Base-by-base conservation (phyloP, 35 echinoderm and acorn worm species). In the Ophiothrix spiculata region DNA sequence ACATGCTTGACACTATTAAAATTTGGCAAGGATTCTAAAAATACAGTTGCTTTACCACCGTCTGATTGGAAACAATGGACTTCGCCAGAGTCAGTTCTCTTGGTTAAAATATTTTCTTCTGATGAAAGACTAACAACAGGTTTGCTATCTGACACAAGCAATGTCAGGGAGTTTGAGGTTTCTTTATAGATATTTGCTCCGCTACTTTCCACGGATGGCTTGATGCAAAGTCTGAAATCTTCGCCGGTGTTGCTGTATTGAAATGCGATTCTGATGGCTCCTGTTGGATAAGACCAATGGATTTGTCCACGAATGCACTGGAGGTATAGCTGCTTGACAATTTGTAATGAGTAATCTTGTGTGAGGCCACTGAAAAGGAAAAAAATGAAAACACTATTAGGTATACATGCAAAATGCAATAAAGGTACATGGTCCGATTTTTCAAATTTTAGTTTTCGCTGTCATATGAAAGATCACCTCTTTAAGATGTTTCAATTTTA, bases 191-290 rank as follows among this genome's bases (percentile, higher is more conserved):
- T 76, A 77, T 77, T 86, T 21, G 74, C 84, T 39, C 84, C 84
- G 21, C 73, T 86, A 74, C 64, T 76, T 12, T 74, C 31, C 15
- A 64, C 64, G 37, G 69, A 38, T 23, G 75, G 69, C 41, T 86
- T 86, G 38, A 86, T 76, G 33, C 84, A 86, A 29, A 37, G 73
- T 76, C 39, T n/a, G 15, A 86, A 86, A 38, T 86, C 74, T 38
- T 38, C 37, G 31, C 74, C 84, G 14, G 35, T 39, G 73, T 75
- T 86, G 75, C 69, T 25, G 28, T 77, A 33, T 76, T 86, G 69
- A 76, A 86, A 86, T 45, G 84, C 77, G 36, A 86, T 86, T 23
- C 84, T 33, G 28, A 86, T 86, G 37, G 84, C 84, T n/a, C 84
- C 74, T 38, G 64, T 76, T 1, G 84, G 64, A 77, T 76, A 86